phyloP scores from a whole-genome alignment of 1,140 invertebrate genomes.

The Venturia canescens region DNA sequence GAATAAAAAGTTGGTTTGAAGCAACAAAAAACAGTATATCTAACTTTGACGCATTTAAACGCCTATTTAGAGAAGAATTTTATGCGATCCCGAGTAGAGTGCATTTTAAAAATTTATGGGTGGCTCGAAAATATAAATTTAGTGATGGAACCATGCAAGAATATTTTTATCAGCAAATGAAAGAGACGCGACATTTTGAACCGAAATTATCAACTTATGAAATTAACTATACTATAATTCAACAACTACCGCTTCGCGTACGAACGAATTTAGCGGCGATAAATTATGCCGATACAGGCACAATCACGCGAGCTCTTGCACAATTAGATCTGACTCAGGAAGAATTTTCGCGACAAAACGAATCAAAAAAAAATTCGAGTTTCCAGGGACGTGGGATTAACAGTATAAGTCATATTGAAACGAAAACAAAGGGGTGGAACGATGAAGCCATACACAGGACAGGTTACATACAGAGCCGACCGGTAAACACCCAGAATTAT shows the following conservation, averaged over 20 bases:
- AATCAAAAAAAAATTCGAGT: no score
- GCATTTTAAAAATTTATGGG: constrained; percentile 33
- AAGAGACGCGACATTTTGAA: constrained; percentile 40
- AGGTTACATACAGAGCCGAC: no score
- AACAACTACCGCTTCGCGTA: constrained; percentile 45
- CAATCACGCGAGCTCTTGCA: constrained; percentile 30
- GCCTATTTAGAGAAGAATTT: constrained; percentile 35
- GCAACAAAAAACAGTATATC: neutral
- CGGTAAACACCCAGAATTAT: no score
- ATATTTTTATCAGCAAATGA: constrained; percentile 40
- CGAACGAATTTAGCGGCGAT: constrained; percentile 30
- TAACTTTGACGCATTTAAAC: constrained; percentile 25
- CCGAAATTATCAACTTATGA: constrained; percentile 40
- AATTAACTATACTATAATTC: constrained; percentile 46
- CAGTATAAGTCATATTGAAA: no score
- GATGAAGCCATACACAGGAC: no score
- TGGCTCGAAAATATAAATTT: constrained; percentile 14
- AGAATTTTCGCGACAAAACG: neutral
- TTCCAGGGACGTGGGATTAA: no score
- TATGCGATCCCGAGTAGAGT: constrained; percentile 35
- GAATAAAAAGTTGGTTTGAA: constrained; percentile 20
- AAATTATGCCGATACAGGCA: constrained; percentile 34
- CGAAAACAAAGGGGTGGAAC: no score
- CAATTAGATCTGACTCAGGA: constrained; percentile 44
- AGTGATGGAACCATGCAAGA: constrained; percentile 35